Evolutionary conservation across 2,797 vertebrate genomes (phyloP).

Genomic region (Amniataba percoides): DNA sequence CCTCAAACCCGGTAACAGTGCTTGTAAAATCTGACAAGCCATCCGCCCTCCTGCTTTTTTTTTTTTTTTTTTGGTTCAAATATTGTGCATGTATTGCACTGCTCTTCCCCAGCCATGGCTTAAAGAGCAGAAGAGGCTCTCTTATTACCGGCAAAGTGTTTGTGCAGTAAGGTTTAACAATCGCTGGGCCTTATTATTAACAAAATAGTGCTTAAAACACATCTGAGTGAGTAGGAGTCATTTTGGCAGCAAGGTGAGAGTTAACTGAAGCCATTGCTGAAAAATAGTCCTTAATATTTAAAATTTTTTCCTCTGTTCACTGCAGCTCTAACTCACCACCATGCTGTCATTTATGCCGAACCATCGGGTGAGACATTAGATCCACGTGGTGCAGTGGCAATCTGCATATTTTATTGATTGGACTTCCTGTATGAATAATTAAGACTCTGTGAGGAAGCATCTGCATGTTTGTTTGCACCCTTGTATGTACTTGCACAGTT

Average conservation of each 20-base stretch:
- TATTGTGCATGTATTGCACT: slow-evolving; percentile 24
- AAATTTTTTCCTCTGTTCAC: slow-evolving; percentile 12
- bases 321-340: slow-evolving; percentile 24
- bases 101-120: slow-evolving; percentile 26
- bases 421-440: slow-evolving; percentile 81
- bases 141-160: slow-evolving; percentile 21
- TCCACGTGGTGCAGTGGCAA: slow-evolving; percentile 60
- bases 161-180: slow-evolving; percentile 24
- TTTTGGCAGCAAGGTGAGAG: slow-evolving; percentile 33
- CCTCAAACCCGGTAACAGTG: slow-evolving; percentile 38
- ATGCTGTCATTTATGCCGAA: slow-evolving; percentile 52
- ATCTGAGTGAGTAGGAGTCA: slow-evolving; percentile 29
- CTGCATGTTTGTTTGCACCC: slow-evolving; percentile 48
- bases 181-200: slow-evolving; percentile 28
- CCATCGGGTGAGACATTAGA: slow-evolving; percentile 63
- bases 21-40: slow-evolving; percentile 37
- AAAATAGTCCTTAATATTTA: slow-evolving; percentile 42
- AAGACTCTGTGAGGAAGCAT: slow-evolving; percentile 53
- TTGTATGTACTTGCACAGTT: slow-evolving; percentile 37
- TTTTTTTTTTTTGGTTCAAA: neutral
- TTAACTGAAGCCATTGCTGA: slow-evolving; percentile 33
- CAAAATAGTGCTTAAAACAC: slow-evolving; percentile 32
- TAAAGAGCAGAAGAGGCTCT: slow-evolving; percentile 13
- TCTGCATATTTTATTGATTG: slow-evolving; percentile 83
- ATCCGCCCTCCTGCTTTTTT: slow-evolving; percentile 21